Evolutionary conservation across 2,888 invertebrate genomes (phyloP).

Genomic region (Dysmachus trigonus): DNA sequence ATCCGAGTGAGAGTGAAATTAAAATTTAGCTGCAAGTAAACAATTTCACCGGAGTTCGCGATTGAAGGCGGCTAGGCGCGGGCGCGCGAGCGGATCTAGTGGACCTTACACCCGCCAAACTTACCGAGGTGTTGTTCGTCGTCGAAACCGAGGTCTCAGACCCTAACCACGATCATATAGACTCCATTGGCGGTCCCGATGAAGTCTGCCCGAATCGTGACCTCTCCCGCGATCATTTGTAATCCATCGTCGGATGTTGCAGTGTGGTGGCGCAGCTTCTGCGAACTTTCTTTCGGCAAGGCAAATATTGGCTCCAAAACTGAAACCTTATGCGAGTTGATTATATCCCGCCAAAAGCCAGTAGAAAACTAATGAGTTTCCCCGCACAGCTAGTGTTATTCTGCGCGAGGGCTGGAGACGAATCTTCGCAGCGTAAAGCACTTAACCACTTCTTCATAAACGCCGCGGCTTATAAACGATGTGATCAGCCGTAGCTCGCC

Average conservation of each 20-base stretch:
- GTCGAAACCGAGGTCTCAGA: background rate
- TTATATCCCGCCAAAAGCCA: background rate
- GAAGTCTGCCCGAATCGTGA: background rate
- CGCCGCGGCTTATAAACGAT: background rate
- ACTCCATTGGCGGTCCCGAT: background rate
- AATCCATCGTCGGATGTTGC: background rate
- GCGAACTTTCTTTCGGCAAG: constrained; percentile 21
- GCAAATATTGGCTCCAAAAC: background rate
- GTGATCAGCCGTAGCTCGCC: background rate
- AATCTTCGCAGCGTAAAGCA: background rate
- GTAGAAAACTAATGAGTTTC: background rate
- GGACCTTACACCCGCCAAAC: background rate
- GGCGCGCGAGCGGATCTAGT: too few relatives aligned
- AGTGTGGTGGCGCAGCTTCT: too few relatives aligned
- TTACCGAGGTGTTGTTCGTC: background rate
- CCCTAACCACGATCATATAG: background rate
- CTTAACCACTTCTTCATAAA: too few relatives aligned
- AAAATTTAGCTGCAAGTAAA: constrained; percentile 7
- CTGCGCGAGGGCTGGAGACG: background rate
- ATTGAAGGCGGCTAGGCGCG: background rate
- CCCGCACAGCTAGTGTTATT: background rate
- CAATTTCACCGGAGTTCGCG: background rate
- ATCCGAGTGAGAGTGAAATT: constrained; percentile 7
- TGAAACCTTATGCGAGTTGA: background rate
- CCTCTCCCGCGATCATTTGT: background rate